phyloP scores from a whole-genome alignment of 2,113 vertebrate genomes.

The Oxyruncus cristatus region DNA sequence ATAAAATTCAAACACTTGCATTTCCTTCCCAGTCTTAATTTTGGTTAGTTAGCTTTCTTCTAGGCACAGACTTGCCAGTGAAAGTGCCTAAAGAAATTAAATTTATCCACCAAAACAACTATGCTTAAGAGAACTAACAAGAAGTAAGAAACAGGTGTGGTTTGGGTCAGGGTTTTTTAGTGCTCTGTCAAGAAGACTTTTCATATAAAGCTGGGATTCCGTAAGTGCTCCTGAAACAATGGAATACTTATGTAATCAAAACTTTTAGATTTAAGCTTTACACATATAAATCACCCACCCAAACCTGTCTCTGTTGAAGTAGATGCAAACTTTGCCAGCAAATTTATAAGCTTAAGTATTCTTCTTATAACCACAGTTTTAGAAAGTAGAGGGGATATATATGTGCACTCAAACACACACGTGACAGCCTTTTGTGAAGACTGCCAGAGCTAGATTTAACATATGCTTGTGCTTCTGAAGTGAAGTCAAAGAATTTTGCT shows the following conservation, averaged over 20 bases:
- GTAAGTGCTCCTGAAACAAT: neutral
- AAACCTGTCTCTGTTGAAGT: neutral
- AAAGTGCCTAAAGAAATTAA: neutral
- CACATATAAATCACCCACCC: neutral
- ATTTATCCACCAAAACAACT: neutral
- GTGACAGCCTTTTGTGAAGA: accelerated
- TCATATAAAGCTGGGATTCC: neutral
- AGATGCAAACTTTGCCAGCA: neutral
- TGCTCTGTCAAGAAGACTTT: neutral
- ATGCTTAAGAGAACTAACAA: neutral
- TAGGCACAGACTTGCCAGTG: neutral
- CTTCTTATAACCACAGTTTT: neutral
- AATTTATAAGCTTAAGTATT: neutral
- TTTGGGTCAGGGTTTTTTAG: neutral
- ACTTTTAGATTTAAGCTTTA: neutral
- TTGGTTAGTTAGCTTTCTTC: neutral
- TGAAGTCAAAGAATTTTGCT: neutral
- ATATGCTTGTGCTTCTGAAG: neutral
- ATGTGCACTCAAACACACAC: neutral
- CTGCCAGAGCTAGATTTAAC: neutral
- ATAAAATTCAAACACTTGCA: neutral
- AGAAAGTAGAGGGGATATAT: neutral
- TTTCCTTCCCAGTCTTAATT: neutral
- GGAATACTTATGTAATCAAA: neutral
- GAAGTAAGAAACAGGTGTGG: neutral